Conservation (phyloP, 1,140 invertebrate species). For the Temnothorax nylanderi region DNA sequence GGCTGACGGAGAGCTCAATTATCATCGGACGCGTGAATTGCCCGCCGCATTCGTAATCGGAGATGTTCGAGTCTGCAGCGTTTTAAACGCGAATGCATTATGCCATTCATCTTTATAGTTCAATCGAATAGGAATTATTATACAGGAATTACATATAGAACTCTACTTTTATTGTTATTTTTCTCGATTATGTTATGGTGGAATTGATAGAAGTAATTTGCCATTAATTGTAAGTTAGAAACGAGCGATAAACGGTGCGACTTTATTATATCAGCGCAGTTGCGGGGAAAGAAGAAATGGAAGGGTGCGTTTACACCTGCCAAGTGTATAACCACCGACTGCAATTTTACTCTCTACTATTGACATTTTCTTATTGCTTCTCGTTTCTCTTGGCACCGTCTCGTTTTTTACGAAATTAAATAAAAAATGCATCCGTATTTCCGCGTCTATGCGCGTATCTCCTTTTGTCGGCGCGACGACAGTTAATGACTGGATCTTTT, state of each 20-base stretch:
- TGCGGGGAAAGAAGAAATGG: not conserved
- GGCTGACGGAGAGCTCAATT: conserved; percentile 31
- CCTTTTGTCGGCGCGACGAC: conserved; percentile 48
- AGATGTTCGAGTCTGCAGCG: not conserved
- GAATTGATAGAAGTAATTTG: not conserved
- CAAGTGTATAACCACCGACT: not conserved
- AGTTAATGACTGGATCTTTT: conserved; percentile 66
- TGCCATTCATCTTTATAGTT: not conserved
- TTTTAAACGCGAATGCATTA: not conserved
- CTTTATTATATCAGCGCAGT: not conserved
- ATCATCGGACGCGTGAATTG: conserved; percentile 24
- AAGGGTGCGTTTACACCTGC: not conserved
- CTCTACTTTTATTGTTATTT: not conserved
- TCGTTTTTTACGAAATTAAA: conserved; percentile 31
- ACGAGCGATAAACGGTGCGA: not conserved
- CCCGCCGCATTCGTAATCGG: not conserved
- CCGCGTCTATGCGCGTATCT: not conserved
- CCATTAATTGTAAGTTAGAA: not conserved
- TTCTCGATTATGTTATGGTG: not conserved
- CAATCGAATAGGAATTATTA: not conserved
- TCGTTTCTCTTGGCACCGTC: conserved; percentile 16
- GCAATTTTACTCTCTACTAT: conserved; percentile 37
- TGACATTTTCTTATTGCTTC: conserved; percentile 42
- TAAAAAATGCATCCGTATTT: conserved; percentile 24
- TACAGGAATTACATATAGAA: too few relatives aligned